These are phyloP conservation scores for Lithobates sylvaticus DNA, from an alignment of 2,797 vertebrate species.

Conservation along the genomic window DNA sequence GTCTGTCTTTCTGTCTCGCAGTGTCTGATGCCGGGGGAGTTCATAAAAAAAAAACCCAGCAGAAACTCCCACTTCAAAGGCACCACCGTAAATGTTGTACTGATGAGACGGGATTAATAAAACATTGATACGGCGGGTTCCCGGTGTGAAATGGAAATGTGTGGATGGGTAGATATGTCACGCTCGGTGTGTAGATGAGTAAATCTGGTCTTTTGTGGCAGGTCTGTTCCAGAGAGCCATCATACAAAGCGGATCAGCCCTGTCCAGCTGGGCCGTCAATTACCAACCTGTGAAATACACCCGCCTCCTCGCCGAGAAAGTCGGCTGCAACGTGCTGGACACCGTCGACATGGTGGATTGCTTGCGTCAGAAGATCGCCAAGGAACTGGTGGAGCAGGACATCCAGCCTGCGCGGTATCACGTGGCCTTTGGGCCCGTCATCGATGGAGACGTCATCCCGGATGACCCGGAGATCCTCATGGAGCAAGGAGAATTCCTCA, in stretches of 20 bases:
- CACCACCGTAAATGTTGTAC: background rate
- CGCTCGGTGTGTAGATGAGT: background rate
- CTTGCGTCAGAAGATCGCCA: conserved; percentile 93
- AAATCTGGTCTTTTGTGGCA: conserved; percentile 71
- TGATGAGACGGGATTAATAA: background rate
- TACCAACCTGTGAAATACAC: conserved; percentile 99
- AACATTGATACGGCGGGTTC: background rate
- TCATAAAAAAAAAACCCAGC: conserved; percentile 15
- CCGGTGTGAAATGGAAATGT: background rate
- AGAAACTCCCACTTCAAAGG: conserved; percentile 52
- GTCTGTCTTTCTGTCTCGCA: conserved; percentile 61
- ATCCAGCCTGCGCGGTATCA: conserved; percentile 97
- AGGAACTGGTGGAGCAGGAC: conserved; percentile 97
- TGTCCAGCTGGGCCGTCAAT: conserved; percentile 99
- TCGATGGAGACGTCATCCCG: conserved; percentile 96
- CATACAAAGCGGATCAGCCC: conserved; percentile 96
- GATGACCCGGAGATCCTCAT: conserved; percentile 98
- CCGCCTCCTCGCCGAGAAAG: conserved; percentile 93
- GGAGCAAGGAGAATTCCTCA: conserved; percentile 99
- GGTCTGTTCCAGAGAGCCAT: conserved; percentile 98
- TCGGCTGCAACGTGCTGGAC: conserved; percentile 96
- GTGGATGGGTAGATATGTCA: background rate
- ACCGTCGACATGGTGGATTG: conserved; percentile 98
- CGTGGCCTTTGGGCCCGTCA: conserved; percentile 96
- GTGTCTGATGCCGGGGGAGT: conserved; percentile 43